Evolutionary conservation across 2,113 vertebrate genomes (phyloP).

Genomic region (Hyperoodon ampullatus): DNA sequence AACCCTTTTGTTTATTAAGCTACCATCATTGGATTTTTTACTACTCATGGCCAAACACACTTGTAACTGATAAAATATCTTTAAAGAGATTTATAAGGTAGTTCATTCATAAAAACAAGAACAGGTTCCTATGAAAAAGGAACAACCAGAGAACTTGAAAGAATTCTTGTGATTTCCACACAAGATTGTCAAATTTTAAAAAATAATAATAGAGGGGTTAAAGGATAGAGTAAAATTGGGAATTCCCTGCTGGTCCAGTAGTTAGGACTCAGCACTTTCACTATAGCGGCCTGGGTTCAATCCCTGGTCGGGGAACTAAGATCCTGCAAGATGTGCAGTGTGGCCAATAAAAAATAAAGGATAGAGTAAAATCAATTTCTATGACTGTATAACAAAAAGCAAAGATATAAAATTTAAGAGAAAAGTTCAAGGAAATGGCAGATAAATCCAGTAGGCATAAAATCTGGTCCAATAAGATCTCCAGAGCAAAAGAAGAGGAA

Average conservation of each 20-base stretch:
- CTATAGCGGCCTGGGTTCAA: not conserved
- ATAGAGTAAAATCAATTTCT: not conserved
- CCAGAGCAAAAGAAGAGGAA: not conserved
- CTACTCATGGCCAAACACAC: not conserved
- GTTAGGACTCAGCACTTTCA: not conserved
- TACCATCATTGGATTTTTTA: not conserved
- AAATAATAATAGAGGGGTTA: not conserved
- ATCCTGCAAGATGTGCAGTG: not conserved
- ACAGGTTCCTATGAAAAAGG: not conserved
- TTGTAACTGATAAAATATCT: not conserved
- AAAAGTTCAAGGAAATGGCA: not conserved
- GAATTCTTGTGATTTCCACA: not conserved
- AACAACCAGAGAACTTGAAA: not conserved
- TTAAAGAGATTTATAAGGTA: not conserved
- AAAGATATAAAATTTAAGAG: not conserved
- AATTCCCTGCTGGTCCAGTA: not conserved
- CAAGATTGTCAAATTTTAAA: not conserved
- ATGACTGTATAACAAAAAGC: not conserved
- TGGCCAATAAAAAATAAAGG: not conserved
- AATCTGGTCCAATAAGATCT: not conserved
- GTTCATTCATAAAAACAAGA: slow-evolving; percentile 17
- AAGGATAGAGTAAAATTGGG: not conserved
- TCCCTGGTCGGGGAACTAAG: not conserved
- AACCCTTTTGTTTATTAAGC: not conserved
- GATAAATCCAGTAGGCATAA: not conserved